These are phyloP conservation scores for Cranoglanis bouderius DNA, from an alignment of 2,113 vertebrate genomes.

Conservation along the genomic window DNA sequence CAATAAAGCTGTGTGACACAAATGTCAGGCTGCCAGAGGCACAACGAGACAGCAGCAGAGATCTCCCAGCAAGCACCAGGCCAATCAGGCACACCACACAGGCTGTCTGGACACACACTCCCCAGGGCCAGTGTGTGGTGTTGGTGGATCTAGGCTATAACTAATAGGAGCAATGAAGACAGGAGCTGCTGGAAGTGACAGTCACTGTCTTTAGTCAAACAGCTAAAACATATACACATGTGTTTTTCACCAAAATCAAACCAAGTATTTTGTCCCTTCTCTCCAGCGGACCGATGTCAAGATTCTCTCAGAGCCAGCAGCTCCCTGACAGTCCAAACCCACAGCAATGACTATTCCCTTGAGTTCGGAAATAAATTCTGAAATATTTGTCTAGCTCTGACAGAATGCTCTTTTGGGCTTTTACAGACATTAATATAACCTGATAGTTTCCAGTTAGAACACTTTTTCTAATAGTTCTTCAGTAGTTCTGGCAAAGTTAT, in stretches of 20 bases:
- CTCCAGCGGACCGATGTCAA: not conserved
- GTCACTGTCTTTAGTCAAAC: slow-evolving; percentile 31
- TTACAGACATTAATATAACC: not conserved
- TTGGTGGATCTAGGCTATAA: slow-evolving; percentile 6
- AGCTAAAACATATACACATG: not conserved
- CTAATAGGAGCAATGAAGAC: not conserved
- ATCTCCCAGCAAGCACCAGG: slow-evolving; percentile 39
- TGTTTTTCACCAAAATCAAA: slow-evolving; percentile 10
- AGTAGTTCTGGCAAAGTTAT: not conserved
- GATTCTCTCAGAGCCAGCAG: not conserved
- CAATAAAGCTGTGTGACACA: slow-evolving; percentile 42
- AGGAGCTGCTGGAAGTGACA: slow-evolving; percentile 12
- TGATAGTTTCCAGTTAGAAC: not conserved
- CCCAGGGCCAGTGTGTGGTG: slow-evolving; percentile 22
- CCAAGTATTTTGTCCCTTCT: not conserved
- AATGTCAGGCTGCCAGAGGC: slow-evolving; percentile 33
- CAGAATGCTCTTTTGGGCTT: not conserved
- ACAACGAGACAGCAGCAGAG: slow-evolving; percentile 19
- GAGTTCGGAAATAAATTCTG: not conserved
- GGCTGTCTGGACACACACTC: slow-evolving; percentile 29
- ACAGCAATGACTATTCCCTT: not conserved
- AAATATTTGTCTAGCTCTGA: slow-evolving; percentile 1
- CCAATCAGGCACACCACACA: slow-evolving; percentile 32
- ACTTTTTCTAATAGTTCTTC: not conserved
- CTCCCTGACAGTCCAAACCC: not conserved